Percentiles rank a stretch among this genome's conserved stretches.
Conservation (phyloP, 1,140 invertebrate genomes). For the Oncopodura yosiiana region DNA sequence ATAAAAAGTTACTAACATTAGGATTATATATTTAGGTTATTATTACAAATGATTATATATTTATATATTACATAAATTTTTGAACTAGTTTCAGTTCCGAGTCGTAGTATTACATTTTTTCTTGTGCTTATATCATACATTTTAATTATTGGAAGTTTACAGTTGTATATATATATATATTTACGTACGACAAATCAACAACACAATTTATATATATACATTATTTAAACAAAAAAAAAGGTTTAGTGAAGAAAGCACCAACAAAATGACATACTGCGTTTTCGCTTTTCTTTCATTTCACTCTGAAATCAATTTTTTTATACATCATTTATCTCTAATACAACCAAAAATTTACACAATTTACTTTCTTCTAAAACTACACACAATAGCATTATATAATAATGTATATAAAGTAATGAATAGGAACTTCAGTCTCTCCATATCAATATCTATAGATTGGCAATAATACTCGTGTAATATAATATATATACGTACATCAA, state of each 20-base stretch:
- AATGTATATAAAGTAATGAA: background rate
- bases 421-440: background rate
- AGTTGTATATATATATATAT: no score
- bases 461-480: background rate
- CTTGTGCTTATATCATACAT: no score
- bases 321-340: background rate
- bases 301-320: background rate
- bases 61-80: no score
- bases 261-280: slow-evolving; percentile 3
- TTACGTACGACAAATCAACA: no score
- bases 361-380: background rate
- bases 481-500: background rate
- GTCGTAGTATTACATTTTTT: no score
- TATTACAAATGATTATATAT: no score
- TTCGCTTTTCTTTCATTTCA: background rate
- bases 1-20: no score
- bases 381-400: background rate
- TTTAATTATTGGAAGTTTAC: no score
- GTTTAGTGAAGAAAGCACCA: slow-evolving; percentile 3
- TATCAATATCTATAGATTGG: background rate
- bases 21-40: no score
- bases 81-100: no score
- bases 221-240: no score
- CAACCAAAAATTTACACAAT: background rate
- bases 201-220: no score